Conservation (phyloP, 2,797 vertebrate genomes). For the Peromyscus aztecus region DNA sequence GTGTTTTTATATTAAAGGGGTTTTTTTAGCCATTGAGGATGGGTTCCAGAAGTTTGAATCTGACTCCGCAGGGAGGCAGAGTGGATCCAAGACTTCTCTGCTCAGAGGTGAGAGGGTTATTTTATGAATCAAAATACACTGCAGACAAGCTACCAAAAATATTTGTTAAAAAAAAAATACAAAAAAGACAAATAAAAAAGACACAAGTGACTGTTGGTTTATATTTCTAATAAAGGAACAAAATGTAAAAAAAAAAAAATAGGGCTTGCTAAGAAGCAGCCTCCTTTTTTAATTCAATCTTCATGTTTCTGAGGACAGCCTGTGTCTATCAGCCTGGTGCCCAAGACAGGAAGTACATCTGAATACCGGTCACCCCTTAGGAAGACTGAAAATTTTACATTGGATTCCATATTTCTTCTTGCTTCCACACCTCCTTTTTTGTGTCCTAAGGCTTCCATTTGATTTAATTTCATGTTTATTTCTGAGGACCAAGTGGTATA, state of each 20-base stretch:
- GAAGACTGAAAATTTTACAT: background rate
- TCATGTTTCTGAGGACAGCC: slow-evolving; percentile 53
- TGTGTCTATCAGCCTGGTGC: slow-evolving; percentile 20
- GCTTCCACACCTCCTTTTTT: background rate
- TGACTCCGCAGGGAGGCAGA: slow-evolving; percentile 46
- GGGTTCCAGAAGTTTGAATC: background rate
- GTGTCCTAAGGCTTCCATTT: slow-evolving; percentile 3
- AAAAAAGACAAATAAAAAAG: slow-evolving; percentile 83
- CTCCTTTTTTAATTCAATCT: background rate
- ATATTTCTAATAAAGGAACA: slow-evolving; percentile 85
- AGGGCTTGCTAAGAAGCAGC: slow-evolving; percentile 56
- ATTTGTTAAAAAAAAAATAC: slow-evolving; percentile 78
- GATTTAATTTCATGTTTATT: slow-evolving; percentile 57
- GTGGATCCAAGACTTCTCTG: background rate
- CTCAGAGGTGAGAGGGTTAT: slow-evolving; percentile 39
- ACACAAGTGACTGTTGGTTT: slow-evolving; percentile 71
- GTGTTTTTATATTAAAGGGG: slow-evolving; percentile 76
- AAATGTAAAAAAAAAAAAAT: background rate
- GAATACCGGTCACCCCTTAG: background rate
- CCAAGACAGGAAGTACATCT: background rate
- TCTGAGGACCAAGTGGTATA: slow-evolving; percentile 60
- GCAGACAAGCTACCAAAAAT: slow-evolving; percentile 79
- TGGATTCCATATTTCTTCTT: slow-evolving; percentile 34
- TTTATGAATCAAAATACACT: slow-evolving; percentile 57
- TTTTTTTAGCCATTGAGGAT: background rate